phyloP scores from a whole-genome alignment of 1,140 invertebrate genomes.

The Bombus impatiens region DNA sequence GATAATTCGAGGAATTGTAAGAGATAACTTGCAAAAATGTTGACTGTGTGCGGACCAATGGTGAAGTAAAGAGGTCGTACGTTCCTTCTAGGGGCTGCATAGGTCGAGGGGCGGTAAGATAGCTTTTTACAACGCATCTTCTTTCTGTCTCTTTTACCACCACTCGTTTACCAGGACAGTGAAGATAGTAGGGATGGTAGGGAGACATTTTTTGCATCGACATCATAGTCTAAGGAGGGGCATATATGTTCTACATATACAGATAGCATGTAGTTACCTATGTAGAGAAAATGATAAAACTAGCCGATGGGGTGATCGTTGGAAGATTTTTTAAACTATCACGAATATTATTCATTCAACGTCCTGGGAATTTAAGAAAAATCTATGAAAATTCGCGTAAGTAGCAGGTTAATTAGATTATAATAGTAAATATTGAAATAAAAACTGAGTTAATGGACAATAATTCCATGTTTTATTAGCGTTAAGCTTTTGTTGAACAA shows the following conservation, averaged over 20 bases:
- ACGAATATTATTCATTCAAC: neutral
- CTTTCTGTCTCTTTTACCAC: slow-evolving; percentile 31
- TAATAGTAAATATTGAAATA: neutral
- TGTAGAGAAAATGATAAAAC: slow-evolving; percentile 24
- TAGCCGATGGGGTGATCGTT: neutral
- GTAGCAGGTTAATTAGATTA: neutral
- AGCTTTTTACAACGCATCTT: slow-evolving; percentile 60
- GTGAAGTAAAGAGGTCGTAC: slow-evolving; percentile 34
- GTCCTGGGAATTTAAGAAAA: neutral
- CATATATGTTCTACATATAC: slow-evolving; percentile 49
- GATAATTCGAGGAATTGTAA: neutral
- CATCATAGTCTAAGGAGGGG: slow-evolving; percentile 55
- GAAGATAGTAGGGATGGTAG: slow-evolving; percentile 43
- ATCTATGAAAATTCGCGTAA: neutral
- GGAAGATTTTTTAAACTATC: neutral
- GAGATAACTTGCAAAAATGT: slow-evolving; percentile 56
- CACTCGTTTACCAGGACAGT: slow-evolving; percentile 25
- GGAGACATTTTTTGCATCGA: slow-evolving; percentile 53
- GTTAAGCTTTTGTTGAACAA: too few species aligned
- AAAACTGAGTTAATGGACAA: neutral
- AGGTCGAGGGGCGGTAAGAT: slow-evolving; percentile 49
- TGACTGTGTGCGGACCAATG: slow-evolving; percentile 13
- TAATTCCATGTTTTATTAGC: too few species aligned
- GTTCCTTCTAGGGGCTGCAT: slow-evolving; percentile 54
- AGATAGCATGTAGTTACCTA: slow-evolving; percentile 20